phyloP scores from a whole-genome alignment of 2,888 invertebrate genomes.

The Drosophila meridiana region DNA sequence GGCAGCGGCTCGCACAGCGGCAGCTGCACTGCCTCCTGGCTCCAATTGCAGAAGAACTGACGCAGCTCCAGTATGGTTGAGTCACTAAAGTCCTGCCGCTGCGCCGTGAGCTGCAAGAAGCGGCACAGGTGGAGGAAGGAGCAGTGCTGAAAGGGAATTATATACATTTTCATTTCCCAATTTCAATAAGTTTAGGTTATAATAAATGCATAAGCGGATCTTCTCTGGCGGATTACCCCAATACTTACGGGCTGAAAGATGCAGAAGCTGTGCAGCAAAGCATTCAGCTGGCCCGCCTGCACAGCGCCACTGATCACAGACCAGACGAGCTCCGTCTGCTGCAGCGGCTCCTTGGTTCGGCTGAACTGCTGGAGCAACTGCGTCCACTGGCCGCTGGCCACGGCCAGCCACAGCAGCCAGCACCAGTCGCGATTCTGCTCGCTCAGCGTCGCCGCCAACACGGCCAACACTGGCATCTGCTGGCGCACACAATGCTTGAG shows the following conservation, averaged over 20 bases:
- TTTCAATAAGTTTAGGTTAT: no score
- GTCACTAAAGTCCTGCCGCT: slow-evolving; percentile 85
- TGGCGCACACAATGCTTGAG: slow-evolving; percentile 75
- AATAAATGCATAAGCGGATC: no score
- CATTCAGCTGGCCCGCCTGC: slow-evolving; percentile 86
- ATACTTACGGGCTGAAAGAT: slow-evolving; percentile 89
- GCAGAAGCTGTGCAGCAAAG: slow-evolving; percentile 88
- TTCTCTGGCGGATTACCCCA: neutral
- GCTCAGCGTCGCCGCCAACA: slow-evolving; percentile 80
- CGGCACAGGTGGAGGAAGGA: slow-evolving; percentile 87
- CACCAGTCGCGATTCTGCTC: slow-evolving; percentile 79
- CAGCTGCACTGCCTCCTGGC: slow-evolving; percentile 80
- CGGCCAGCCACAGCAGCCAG: slow-evolving; percentile 83
- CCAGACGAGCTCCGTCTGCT: slow-evolving; percentile 68
- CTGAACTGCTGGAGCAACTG: slow-evolving; percentile 48
- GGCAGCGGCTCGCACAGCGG: slow-evolving; percentile 82
- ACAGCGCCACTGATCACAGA: slow-evolving; percentile 83
- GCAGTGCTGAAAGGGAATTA: slow-evolving; percentile 86
- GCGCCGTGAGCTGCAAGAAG: slow-evolving; percentile 86
- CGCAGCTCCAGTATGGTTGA: slow-evolving; percentile 85
- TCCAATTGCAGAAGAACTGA: slow-evolving; percentile 80
- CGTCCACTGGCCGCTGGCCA: slow-evolving; percentile 80
- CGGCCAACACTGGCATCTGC: slow-evolving; percentile 80
- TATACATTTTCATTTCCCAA: no score
- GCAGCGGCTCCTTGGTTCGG: slow-evolving; percentile 50